Conservation (phyloP, 2,797 vertebrate species). For the Tympanoctomys barrerae region DNA sequence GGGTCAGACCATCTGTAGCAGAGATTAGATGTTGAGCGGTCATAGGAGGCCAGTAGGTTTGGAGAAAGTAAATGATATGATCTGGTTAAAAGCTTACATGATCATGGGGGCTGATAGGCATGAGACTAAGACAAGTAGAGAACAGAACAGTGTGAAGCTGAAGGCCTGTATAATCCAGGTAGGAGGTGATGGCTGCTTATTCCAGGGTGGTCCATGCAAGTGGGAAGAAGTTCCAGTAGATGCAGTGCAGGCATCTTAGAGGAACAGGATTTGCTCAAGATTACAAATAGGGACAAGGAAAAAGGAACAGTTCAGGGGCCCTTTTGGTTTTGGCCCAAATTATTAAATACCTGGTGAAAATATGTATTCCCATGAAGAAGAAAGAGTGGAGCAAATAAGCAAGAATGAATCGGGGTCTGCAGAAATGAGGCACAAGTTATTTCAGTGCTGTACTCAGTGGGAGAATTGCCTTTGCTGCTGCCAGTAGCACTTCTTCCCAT, state of each 20-base stretch:
- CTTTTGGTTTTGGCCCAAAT: not conserved
- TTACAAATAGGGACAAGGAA: not conserved
- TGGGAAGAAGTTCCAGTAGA: not conserved
- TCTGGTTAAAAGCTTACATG: not conserved
- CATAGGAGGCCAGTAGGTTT: not conserved
- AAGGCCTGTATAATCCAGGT: not conserved
- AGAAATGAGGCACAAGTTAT: no score
- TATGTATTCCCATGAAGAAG: not conserved
- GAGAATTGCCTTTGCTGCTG: not conserved
- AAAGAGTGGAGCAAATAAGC: not conserved
- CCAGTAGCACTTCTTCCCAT: not conserved
- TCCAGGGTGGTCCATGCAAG: not conserved
- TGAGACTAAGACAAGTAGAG: not conserved
- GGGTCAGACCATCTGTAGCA: not conserved
- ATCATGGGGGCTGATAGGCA: not conserved
- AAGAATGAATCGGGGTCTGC: not conserved
- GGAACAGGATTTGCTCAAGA: not conserved
- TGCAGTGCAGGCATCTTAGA: not conserved
- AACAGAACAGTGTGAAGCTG: no score
- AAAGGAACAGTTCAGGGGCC: not conserved
- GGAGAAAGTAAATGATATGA: not conserved
- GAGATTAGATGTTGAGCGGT: not conserved
- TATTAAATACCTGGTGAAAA: not conserved
- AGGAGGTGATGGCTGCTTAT: not conserved
- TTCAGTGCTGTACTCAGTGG: not conserved